phyloP scores from a whole-genome alignment of 92 coral and sea anemone genomes.

The Umimayanthus kanabou region DNA sequence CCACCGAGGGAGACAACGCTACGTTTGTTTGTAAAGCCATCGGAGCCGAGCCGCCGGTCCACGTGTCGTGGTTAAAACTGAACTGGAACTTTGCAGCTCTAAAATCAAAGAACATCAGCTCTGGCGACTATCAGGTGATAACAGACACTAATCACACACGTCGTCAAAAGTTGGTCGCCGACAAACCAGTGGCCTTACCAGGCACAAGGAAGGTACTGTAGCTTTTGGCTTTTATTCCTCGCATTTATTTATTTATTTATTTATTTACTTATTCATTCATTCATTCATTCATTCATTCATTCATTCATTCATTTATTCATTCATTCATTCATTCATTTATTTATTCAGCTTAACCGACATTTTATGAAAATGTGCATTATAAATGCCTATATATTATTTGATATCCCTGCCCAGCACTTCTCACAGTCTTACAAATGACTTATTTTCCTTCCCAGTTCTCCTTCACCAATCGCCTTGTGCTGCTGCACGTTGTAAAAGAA shows the following conservation, averaged over 20 bases:
- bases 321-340: no score
- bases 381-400: no score
- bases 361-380: no score
- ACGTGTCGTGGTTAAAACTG: conserved; percentile 31
- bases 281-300: no score
- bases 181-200: conserved; percentile 14
- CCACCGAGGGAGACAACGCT: conserved; percentile 24
- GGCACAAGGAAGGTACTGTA: conserved; percentile 21
- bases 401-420: neutral
- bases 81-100: conserved; percentile 26
- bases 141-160: conserved; percentile 23
- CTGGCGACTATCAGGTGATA: conserved; percentile 15
- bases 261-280: no score
- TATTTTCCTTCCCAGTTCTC: neutral
- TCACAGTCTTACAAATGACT: neutral
- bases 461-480: conserved; percentile 42
- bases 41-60: conserved; percentile 1
- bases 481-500: conserved; percentile 64
- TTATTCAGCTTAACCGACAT: no score
- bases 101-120: neutral
- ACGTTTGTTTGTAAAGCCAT: conserved; percentile 40
- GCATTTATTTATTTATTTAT: no score
- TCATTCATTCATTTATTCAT: no score
- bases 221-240: neutral
- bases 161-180: conserved; percentile 22